Evolutionary conservation across 2,888 invertebrate genomes (phyloP), one percentile per base, ranked within the genome.

Genomic region (Cosmia pyralina): DNA sequence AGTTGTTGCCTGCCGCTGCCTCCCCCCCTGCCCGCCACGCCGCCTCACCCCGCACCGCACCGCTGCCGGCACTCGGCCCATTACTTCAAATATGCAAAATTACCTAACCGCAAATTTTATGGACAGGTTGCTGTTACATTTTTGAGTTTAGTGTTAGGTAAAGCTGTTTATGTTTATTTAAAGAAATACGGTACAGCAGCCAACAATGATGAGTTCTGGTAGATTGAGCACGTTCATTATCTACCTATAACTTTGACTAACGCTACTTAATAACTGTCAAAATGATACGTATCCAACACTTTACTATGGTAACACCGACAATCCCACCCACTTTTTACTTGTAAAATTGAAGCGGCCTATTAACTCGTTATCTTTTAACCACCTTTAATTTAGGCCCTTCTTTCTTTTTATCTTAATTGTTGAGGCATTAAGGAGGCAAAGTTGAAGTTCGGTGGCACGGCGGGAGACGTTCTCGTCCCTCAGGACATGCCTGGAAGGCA

Each of bases 381-480:
- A 95, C 95, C 95, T 96, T 96, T 94, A 96, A 96, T 96, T 95
- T 94, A 91, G 94, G 93, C 93, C 92, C 93, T 94, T 93, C 94
- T 93, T 96, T 95, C 95, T 96, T 96, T 96, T 96, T 96, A 96
- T 96, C 96, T 96, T 96, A 96, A 96, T 96, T 96, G 95, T 95
- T 94, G 94, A 93, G 95, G 92, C 94, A 95, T 96, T 95, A 94
- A 94, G 92, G 93, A 93, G 94, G 93, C 92, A 92, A 95, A 95
- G 95, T 94, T 94, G 93, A 94, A 94, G 93, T 95, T 94, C 89
- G 90, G 92, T 90, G 93, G 93, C 93, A 88, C 93, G 90, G 90
- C 88, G 94, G 94, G 93, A 94, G 94, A 93, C 92, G 94, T 90
- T 89, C 89, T 89, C 93, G 94, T 95, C 96, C 96, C 96, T 95